A percentile compares a stretch with the other conserved stretches of the same genome.
These are phyloP conservation scores for Lagodon rhomboides DNA, from an alignment of 2,797 vertebrate species.

Conservation along the genomic window DNA sequence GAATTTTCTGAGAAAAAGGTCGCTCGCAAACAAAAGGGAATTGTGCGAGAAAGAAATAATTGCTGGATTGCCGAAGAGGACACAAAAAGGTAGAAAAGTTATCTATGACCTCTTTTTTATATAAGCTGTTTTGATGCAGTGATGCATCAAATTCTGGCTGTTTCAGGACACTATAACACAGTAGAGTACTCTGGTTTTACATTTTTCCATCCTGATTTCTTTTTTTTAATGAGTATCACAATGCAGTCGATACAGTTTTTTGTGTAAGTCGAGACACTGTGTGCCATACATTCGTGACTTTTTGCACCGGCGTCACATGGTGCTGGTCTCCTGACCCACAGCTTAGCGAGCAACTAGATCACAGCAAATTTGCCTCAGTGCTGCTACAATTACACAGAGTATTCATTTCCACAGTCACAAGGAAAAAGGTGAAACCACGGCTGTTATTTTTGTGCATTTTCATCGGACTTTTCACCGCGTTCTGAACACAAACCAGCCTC, in stretches of 20 bases:
- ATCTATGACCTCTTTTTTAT: conserved; percentile 25
- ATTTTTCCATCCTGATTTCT: neutral
- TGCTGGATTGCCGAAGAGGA: conserved; percentile 16
- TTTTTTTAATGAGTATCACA: neutral
- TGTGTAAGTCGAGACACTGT: neutral
- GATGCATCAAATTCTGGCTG: neutral
- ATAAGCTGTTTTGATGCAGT: conserved; percentile 17
- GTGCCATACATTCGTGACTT: conserved; percentile 50
- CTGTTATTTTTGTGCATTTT: conserved; percentile 1
- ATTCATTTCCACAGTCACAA: conserved; percentile 35
- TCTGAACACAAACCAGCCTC: too few species aligned
- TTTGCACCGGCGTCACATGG: conserved; percentile 74
- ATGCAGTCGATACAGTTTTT: neutral
- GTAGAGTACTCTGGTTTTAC: neutral
- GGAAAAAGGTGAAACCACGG: conserved; percentile 25
- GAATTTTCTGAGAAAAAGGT: conserved; percentile 40
- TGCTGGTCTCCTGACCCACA: conserved; percentile 75
- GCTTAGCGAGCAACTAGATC: conserved; percentile 64
- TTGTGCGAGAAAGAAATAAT: conserved; percentile 57
- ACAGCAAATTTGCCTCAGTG: conserved; percentile 71
- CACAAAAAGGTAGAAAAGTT: conserved; percentile 4
- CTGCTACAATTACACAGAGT: conserved; percentile 51
- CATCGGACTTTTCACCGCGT: conserved; percentile 7
- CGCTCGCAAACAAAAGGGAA: conserved; percentile 66
- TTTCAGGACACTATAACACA: neutral